Evolutionary conservation across 2,797 vertebrate species (phyloP).

Genomic region (Crossoptilon crossoptilon): DNA sequence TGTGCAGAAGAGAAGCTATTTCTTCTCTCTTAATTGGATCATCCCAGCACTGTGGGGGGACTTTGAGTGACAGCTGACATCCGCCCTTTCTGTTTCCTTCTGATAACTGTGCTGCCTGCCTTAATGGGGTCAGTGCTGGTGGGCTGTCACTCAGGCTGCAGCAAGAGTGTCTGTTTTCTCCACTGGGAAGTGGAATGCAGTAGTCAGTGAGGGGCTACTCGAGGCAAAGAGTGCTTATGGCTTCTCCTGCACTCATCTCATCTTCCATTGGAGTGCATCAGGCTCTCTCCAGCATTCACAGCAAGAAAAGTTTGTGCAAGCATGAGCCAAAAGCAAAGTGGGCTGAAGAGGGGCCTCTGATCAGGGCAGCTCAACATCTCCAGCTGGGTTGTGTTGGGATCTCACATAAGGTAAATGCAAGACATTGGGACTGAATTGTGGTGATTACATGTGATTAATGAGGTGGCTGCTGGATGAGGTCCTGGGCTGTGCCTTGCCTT

Average conservation of each 20-base stretch:
- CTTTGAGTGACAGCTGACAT: background rate
- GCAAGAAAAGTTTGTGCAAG: background rate
- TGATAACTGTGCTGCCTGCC: background rate
- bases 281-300: background rate
- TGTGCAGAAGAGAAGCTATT: background rate
- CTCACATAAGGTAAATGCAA: background rate
- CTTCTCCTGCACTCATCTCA: background rate
- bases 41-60: background rate
- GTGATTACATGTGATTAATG: background rate
- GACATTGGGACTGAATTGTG: background rate
- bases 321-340: background rate
- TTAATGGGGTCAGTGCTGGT: background rate
- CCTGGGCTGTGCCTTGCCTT: background rate
- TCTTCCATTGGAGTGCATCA: background rate
- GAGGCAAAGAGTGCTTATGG: background rate
- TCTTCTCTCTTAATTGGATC: background rate
- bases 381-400: background rate
- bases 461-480: background rate
- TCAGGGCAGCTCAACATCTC: background rate
- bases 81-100: background rate
- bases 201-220: background rate
- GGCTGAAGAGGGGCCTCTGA: background rate
- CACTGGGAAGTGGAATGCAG: background rate
- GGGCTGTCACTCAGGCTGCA: background rate
- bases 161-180: background rate